A percentile compares a stretch with the other conserved stretches of the same genome.
phyloP scores from a whole-genome alignment of 2,888 invertebrate species.

The Drosophila sordidapex region DNA sequence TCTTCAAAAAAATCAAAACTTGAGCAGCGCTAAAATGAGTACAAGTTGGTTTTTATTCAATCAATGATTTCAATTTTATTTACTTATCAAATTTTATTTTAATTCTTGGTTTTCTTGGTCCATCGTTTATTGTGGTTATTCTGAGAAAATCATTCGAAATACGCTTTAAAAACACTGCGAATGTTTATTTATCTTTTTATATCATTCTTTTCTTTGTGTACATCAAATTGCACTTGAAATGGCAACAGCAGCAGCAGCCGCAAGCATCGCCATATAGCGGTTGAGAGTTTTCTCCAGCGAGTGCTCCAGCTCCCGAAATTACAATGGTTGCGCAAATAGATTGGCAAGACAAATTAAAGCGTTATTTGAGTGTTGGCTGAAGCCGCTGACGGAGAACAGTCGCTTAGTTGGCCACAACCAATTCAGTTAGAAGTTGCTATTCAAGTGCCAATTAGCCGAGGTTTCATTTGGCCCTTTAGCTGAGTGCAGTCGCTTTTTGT shows the following conservation, averaged over 20 bases:
- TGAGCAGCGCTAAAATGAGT: neutral
- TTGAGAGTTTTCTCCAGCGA: neutral
- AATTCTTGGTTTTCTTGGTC: neutral
- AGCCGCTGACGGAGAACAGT: neutral
- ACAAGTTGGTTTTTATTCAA: neutral
- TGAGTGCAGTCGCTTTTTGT: conserved; percentile 37
- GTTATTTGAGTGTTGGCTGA: conserved; percentile 18
- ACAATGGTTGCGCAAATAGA: conserved; percentile 53
- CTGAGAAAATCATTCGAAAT: neutral
- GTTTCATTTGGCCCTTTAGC: conserved; percentile 42
- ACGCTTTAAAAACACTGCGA: neutral
- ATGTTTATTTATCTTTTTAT: neutral
- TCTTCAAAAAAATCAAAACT: too few species aligned
- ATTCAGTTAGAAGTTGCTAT: conserved; percentile 61
- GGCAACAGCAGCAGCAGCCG: conserved; percentile 25
- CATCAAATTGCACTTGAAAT: conserved; percentile 15
- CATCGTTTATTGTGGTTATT: neutral
- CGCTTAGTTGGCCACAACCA: conserved; percentile 32
- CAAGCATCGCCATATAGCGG: neutral
- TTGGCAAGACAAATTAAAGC: conserved; percentile 51
- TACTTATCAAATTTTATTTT: neutral
- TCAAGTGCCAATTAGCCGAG: conserved; percentile 74
- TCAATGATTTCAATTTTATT: neutral
- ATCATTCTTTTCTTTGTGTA: neutral
- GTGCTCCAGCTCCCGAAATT: conserved; percentile 29